A percentile compares a stretch with the other conserved stretches of the same genome.
phyloP scores from a whole-genome alignment of 30 jellyfish, hydroid and myxozoan species.

The Nemopilema nomurai region DNA sequence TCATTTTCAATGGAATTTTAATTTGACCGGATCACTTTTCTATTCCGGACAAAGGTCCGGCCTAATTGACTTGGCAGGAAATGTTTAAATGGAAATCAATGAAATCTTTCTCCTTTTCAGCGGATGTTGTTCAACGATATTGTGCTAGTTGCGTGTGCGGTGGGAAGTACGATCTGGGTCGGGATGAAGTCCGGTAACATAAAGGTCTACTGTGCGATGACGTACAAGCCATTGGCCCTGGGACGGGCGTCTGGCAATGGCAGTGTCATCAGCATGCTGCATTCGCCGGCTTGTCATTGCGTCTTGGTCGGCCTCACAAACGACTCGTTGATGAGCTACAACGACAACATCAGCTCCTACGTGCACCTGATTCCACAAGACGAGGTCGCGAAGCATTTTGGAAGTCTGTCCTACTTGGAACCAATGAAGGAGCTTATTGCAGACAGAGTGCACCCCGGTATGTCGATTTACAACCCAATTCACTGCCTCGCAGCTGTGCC shows the following conservation, averaged over 20 bases:
- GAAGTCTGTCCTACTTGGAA: slow-evolving; percentile 22
- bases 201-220: slow-evolving; percentile 76
- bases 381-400: slow-evolving; percentile 50
- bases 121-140: slow-evolving; percentile 49
- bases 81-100: no score
- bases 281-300: slow-evolving; percentile 82
- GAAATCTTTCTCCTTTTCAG: slow-evolving; percentile 49
- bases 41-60: background rate
- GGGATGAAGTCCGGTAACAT: slow-evolving; percentile 86
- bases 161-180: slow-evolving; percentile 92
- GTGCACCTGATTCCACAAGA: slow-evolving; percentile 35
- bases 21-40: no score
- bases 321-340: slow-evolving; percentile 68
- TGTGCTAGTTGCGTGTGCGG: slow-evolving; percentile 82
- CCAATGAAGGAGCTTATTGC: slow-evolving; percentile 69
- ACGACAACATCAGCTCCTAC: slow-evolving; percentile 67
- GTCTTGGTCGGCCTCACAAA: slow-evolving; percentile 77
- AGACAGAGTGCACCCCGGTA: slow-evolving; percentile 52
- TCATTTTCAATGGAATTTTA: no score
- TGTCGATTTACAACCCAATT: slow-evolving; percentile 45
- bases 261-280: slow-evolving; percentile 67
- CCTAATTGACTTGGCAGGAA: no score
- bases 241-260: slow-evolving; percentile 72
- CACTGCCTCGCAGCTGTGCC: slow-evolving; percentile 92
- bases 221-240: slow-evolving; percentile 89